phyloP scores from a whole-genome alignment of 2,113 vertebrate species.

The Scalopus aquaticus region DNA sequence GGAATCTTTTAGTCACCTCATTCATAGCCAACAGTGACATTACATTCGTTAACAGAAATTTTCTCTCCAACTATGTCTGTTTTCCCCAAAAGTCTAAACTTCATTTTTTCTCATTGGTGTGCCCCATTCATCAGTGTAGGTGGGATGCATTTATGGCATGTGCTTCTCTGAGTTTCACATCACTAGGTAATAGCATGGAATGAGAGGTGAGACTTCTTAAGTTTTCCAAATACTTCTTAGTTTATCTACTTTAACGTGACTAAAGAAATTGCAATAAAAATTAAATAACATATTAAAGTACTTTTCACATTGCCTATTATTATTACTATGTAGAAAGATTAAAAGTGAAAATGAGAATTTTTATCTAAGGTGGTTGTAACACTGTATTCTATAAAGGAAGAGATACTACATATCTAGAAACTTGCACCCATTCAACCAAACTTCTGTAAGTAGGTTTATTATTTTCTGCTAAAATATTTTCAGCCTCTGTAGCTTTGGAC shows the following conservation, averaged over 20 bases:
- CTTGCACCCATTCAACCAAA: background rate
- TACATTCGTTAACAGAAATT: background rate
- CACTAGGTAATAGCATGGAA: background rate
- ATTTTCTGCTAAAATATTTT: background rate
- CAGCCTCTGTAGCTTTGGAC: background rate
- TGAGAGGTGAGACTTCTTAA: background rate
- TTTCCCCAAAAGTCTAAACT: background rate
- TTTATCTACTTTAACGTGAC: background rate
- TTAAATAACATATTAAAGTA: conserved; percentile 2
- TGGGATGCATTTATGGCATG: background rate
- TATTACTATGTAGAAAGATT: background rate
- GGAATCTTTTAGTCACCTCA: background rate
- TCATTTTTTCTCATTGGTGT: background rate
- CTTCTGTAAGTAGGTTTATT: background rate
- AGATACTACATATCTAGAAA: background rate
- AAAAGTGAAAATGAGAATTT: background rate
- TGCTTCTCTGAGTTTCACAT: background rate
- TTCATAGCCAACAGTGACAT: background rate
- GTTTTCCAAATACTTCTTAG: background rate
- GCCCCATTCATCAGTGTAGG: background rate
- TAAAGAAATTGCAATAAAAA: conserved; percentile 4
- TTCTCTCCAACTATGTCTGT: background rate
- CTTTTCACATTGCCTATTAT: background rate
- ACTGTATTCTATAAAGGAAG: background rate
- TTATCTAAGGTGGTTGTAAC: background rate